Percentiles rank a stretch among this genome's conserved stretches.
phyloP scores from a whole-genome alignment of 2,888 invertebrate species.

The Rhorus exstirpatorius region DNA sequence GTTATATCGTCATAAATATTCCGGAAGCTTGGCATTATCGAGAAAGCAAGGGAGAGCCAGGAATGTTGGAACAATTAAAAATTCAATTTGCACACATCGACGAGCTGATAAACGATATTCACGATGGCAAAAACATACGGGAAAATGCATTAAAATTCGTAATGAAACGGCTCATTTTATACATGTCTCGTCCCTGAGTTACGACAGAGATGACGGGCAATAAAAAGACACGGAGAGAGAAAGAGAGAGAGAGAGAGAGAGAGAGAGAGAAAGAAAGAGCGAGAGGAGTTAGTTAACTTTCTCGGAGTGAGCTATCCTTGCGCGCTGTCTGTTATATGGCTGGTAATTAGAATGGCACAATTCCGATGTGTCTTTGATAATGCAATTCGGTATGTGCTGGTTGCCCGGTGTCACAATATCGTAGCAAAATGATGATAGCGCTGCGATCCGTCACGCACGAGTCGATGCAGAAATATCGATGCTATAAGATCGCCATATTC shows the following conservation, averaged over 20 bases:
- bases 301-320: slow-evolving; percentile 28
- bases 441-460: slow-evolving; percentile 51
- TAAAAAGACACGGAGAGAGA: background rate
- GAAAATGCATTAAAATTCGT: background rate
- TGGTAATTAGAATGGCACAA: slow-evolving; percentile 59
- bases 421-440: slow-evolving; percentile 17
- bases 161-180: slow-evolving; percentile 4
- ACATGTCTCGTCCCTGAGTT: slow-evolving; percentile 9
- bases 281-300: slow-evolving; percentile 39
- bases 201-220: slow-evolving; percentile 22
- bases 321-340: slow-evolving; percentile 20
- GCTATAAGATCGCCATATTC: background rate
- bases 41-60: slow-evolving; percentile 18
- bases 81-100: background rate
- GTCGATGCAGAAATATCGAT: slow-evolving; percentile 44
- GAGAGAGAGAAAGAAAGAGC: background rate
- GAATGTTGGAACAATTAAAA: background rate
- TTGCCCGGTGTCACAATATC: slow-evolving; percentile 52
- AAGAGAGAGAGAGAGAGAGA: background rate
- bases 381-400: slow-evolving; percentile 30
- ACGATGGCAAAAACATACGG: background rate
- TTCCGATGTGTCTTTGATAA: slow-evolving; percentile 55
- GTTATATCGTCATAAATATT: background rate
- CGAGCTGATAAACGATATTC: background rate
- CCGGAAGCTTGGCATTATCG: background rate